These are phyloP conservation scores for Andrena camellia DNA, from an alignment of 2,888 invertebrate genomes.

Conservation along the genomic window DNA sequence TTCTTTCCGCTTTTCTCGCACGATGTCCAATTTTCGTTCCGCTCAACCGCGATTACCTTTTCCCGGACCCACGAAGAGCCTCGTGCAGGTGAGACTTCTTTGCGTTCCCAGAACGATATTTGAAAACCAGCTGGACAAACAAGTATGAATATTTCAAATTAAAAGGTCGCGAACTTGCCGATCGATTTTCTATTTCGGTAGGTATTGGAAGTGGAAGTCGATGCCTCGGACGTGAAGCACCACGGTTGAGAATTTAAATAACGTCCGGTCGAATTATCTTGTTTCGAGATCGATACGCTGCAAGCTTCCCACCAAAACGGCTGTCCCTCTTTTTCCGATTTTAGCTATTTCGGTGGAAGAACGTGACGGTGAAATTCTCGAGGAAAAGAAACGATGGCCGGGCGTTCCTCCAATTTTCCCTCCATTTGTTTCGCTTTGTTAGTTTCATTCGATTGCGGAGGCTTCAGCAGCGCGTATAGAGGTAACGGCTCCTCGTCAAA, in stretches of 20 bases:
- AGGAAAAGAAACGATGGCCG: slow-evolving; percentile 21
- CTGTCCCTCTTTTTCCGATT: slow-evolving; percentile 7
- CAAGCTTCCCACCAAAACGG: slow-evolving; percentile 1
- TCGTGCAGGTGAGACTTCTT: background rate
- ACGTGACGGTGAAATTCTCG: background rate
- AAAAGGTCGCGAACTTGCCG: no score
- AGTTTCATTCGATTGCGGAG: slow-evolving; percentile 8
- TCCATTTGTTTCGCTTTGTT: slow-evolving; percentile 38
- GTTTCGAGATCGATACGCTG: slow-evolving; percentile 47
- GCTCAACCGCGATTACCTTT: background rate
- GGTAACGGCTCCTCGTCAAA: slow-evolving; percentile 29
- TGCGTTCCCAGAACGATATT: no score
- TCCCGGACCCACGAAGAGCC: background rate
- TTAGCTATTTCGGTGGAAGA: slow-evolving; percentile 1
- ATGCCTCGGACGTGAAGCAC: background rate
- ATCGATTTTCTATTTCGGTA: no score
- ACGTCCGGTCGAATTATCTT: slow-evolving; percentile 17
- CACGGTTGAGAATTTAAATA: background rate
- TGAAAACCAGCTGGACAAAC: no score
- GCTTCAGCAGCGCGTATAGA: slow-evolving; percentile 26
- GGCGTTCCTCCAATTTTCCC: slow-evolving; percentile 19
- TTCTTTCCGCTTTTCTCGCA: background rate
- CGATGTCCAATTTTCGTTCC: background rate
- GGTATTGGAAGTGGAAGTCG: no score
- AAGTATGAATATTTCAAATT: no score